Conservation (phyloP, 2,113 vertebrate genomes). For the Hemiscyllium ocellatum region DNA sequence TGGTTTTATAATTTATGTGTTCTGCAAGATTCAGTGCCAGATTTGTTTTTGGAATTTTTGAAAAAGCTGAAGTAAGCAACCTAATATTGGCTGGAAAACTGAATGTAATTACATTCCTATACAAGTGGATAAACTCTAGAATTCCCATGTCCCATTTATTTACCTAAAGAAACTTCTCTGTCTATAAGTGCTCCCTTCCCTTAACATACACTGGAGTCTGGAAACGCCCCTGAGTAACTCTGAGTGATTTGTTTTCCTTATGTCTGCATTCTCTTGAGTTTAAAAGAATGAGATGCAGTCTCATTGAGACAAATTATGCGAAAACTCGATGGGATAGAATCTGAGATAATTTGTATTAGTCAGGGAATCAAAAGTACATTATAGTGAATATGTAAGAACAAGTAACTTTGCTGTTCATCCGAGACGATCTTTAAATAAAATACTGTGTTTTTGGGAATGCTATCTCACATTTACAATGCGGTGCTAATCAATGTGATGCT, state of each 20-base stretch:
- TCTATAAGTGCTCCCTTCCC: neutral
- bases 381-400: neutral
- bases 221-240: neutral
- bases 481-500: neutral
- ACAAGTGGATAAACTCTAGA: neutral
- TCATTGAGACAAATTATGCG: no score
- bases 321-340: no score
- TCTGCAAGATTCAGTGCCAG: neutral
- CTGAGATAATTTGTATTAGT: no score
- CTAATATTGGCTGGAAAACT: neutral
- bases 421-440: neutral
- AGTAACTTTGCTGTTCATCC: neutral
- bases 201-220: neutral
- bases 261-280: neutral
- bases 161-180: neutral
- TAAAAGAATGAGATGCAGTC: neutral
- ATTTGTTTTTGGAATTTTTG: neutral
- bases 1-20: slow-evolving; percentile 16
- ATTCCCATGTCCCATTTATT: neutral
- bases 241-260: neutral
- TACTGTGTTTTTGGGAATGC: neutral
- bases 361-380: no score
- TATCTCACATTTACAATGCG: neutral
- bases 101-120: slow-evolving; percentile 1
- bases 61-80: neutral